Conservation (phyloP, 2,797 vertebrate species). For the Petrocephalus schoutedeni region DNA sequence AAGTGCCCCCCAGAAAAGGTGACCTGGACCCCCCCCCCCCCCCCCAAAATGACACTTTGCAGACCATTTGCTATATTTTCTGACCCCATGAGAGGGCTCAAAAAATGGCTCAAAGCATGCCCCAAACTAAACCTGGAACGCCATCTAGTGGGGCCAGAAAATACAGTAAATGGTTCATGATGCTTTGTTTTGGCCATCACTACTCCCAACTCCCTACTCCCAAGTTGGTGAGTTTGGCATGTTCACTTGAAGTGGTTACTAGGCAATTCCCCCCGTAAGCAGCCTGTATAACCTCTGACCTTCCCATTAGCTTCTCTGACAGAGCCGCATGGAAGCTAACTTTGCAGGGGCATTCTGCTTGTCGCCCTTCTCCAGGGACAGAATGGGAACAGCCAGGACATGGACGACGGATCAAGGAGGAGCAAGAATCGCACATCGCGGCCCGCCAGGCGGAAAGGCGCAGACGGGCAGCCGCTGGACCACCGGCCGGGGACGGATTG, state of each 20-base stretch:
- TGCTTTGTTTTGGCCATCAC: background rate
- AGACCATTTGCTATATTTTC: no score
- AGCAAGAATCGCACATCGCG: conserved; percentile 64
- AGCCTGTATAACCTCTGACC: background rate
- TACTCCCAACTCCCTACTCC: background rate
- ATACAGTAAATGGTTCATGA: no score
- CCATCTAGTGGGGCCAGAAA: no score
- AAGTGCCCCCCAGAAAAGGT: conserved; percentile 84
- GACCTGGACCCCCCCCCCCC: background rate
- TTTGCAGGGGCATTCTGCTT: background rate
- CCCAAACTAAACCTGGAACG: no score
- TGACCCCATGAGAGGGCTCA: no score
- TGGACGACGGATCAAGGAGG: conserved; percentile 63
- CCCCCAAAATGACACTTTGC: no score
- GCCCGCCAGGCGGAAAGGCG: conserved; percentile 64
- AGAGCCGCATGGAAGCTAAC: background rate
- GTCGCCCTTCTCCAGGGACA: conserved; percentile 52
- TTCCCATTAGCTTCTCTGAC: background rate
- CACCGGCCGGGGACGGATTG: conserved; percentile 62
- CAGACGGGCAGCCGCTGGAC: conserved; percentile 61
- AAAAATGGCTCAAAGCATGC: no score
- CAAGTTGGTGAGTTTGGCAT: background rate
- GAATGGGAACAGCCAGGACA: conserved; percentile 77
- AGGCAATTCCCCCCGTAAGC: background rate
- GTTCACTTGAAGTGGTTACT: background rate